Base-by-base conservation (phyloP, 2,113 vertebrate species). In the Anoplopoma fimbria region DNA sequence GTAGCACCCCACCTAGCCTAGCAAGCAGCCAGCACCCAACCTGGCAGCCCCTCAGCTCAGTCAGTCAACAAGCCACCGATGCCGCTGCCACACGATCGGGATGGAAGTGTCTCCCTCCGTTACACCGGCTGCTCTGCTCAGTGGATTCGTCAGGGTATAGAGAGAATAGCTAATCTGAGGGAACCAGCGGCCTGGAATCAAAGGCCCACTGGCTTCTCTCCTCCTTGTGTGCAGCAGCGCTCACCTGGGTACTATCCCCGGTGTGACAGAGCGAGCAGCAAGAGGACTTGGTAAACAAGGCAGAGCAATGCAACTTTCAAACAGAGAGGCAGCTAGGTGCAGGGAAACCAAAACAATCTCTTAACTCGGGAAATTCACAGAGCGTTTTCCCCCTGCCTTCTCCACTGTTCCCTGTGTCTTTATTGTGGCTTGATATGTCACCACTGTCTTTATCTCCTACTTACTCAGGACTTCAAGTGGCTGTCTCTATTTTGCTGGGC, bases 401-500 rank as follows among this genome's bases (percentile, higher is more conserved):
- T 85, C 90, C 81, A 89, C 93, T 93, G 89, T 93, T 94, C 92
- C 94, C 86, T 75, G 92, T 90, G 93, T 94, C 94, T 95, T 95
- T 95, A 95, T 95, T 95, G 93, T 95, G 86, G 92, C 94, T 95
- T 95, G 94, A 95, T 95, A 95, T 95, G 95, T 95, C 95, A 96
- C 93, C 93, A 94, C 91, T 93, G 93, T 92, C 94, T 95, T 93
- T 93, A 93, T 93, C 90, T 94, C 90, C 91, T 92, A 95, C 95
- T 95, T 94, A 94, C 95, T 94, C 92, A 94, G 91, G 94, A 95
- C 95, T 95, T 95, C 94, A 95, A 95, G 93, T 93, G 93, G 93
- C 92, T 94, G 91, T 93, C 93, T 95, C 94, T 95, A 93, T 94
- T 95, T 95, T 94, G 93, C 92, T 84, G 88, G 87, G 85, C 90